Evolutionary conservation across 2,113 vertebrate species (phyloP).

Genomic region (Hippopotamus amphibius): DNA sequence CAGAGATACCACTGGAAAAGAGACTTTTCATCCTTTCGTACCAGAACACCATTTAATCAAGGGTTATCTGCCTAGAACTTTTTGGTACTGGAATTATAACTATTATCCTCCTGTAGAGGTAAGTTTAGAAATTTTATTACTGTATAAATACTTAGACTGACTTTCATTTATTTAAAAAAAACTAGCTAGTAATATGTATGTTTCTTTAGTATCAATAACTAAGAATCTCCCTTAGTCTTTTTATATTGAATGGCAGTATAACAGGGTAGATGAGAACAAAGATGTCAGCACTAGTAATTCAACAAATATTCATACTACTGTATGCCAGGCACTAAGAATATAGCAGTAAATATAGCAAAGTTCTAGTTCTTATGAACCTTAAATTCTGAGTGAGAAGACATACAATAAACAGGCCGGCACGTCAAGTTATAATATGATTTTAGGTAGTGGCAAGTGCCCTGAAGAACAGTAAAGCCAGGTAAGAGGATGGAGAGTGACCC

Average conservation of each 20-base stretch:
- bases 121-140: constrained; percentile 76
- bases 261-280: not conserved
- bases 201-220: constrained; percentile 39
- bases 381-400: not conserved
- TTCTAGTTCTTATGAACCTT: not conserved
- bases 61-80: constrained; percentile 86
- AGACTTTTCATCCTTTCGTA: constrained; percentile 93
- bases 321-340: not conserved
- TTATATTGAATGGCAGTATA: not conserved
- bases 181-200: not conserved
- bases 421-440: not conserved
- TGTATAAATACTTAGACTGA: constrained; percentile 13
- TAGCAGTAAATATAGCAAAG: not conserved
- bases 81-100: constrained; percentile 92
- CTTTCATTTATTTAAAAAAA: constrained; percentile 22
- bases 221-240: not conserved
- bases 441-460: not conserved
- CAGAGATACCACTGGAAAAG: constrained; percentile 89
- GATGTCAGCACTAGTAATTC: not conserved
- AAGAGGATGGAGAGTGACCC: not conserved
- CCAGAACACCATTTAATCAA: constrained; percentile 90
- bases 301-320: not conserved
- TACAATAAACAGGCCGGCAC: not conserved
- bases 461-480: not conserved
- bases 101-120: constrained; percentile 91